phyloP scores from a whole-genome alignment of 2,797 vertebrate species.

The Philypnodon macrostomus region DNA sequence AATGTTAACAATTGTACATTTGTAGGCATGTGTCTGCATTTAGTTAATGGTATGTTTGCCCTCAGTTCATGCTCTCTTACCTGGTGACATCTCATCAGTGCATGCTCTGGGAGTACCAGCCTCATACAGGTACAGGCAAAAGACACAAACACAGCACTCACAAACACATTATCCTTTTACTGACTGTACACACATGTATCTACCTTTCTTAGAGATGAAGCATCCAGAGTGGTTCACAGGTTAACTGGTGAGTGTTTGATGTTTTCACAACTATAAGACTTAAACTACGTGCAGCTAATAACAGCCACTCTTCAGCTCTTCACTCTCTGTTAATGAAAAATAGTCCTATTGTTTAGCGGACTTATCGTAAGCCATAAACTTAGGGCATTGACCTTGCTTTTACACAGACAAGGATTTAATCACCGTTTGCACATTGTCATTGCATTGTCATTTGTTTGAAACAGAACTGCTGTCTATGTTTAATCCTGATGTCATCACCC shows the following conservation, averaged over 20 bases:
- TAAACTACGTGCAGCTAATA: too few species aligned
- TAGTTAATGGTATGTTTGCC: constrained; percentile 9
- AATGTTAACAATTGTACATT: neutral
- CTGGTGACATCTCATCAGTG: constrained; percentile 56
- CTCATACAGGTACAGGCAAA: constrained; percentile 63
- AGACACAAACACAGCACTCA: too few species aligned
- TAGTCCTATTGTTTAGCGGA: neutral
- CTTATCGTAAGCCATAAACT: constrained; percentile 53
- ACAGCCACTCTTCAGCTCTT: too few species aligned
- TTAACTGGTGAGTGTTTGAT: constrained; percentile 62
- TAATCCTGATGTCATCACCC: constrained; percentile 53
- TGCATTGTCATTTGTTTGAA: constrained; percentile 20
- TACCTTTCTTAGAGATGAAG: constrained; percentile 51
- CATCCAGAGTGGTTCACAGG: constrained; percentile 45
- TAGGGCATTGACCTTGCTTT: constrained; percentile 21
- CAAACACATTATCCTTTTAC: neutral
- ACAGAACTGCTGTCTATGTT: constrained; percentile 74
- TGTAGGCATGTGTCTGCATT: neutral
- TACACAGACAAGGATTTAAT: constrained; percentile 4
- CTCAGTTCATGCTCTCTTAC: constrained; percentile 64
- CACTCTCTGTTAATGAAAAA: too few species aligned
- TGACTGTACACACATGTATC: too few species aligned
- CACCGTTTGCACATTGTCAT: neutral
- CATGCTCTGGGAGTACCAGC: constrained; percentile 50
- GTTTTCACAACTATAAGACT: neutral